Percentiles rank a stretch among this genome's conserved stretches.
Conservation (phyloP, 1,140 invertebrate species). For the Globodera rostochiensis region DNA sequence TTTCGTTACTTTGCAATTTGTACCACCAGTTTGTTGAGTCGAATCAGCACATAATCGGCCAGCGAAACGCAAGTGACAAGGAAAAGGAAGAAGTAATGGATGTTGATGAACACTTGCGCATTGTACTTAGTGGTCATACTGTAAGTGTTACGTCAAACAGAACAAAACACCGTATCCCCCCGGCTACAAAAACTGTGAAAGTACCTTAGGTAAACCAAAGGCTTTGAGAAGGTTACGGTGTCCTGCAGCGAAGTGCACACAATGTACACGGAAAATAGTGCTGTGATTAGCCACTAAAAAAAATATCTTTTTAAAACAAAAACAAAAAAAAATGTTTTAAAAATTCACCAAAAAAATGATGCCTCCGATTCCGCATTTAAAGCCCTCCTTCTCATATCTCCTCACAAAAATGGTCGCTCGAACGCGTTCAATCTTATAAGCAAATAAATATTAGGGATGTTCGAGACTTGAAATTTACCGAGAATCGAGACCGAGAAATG, state of each 20-base stretch:
- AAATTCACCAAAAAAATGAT: slow-evolving; percentile 3
- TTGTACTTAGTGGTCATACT: slow-evolving; percentile 6
- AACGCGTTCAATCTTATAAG: slow-evolving; percentile 13
- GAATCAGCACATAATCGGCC: slow-evolving; percentile 10
- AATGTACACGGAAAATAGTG: background rate
- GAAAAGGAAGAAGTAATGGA: slow-evolving; percentile 14
- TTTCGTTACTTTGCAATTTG: background rate
- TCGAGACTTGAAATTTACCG: too few relatives aligned
- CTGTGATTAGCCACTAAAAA: background rate
- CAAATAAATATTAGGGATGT: too few relatives aligned
- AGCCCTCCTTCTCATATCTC: slow-evolving; percentile 10
- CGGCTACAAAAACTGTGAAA: background rate
- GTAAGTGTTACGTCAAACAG: background rate
- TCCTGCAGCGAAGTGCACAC: slow-evolving; percentile 7
- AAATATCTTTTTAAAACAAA: background rate
- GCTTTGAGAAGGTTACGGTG: slow-evolving; percentile 7
- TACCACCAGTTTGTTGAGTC: background rate
- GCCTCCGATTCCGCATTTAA: background rate
- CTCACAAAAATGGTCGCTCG: slow-evolving; percentile 7
- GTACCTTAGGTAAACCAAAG: slow-evolving; percentile 18
- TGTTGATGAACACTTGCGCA: background rate
- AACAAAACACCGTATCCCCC: too few relatives aligned
- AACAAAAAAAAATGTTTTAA: background rate
- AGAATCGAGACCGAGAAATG: too few relatives aligned
- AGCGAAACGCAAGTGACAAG: background rate